Percentiles rank a stretch among this genome's conserved stretches.
Evolutionary conservation across 2,888 invertebrate species (phyloP).

Genomic region (Apoda limacodes): DNA sequence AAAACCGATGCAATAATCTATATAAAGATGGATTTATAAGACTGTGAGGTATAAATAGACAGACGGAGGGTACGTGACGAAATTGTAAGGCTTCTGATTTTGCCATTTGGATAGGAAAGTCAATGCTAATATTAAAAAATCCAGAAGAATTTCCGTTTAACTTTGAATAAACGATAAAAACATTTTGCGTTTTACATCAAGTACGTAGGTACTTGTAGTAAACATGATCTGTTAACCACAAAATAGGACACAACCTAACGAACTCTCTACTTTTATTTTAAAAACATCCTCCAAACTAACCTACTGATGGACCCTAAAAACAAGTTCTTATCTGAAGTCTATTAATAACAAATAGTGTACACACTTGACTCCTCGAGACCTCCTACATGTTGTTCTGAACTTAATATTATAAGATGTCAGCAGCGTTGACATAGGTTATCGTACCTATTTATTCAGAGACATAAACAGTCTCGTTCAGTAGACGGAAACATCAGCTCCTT

Average conservation of each 20-base stretch:
- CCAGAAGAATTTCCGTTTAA: too few species aligned
- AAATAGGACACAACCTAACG: not conserved
- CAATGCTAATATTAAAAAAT: too few species aligned
- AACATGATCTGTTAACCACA: not conserved
- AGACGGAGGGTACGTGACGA: too few species aligned
- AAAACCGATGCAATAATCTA: too few species aligned
- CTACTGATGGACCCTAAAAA: constrained; percentile 35
- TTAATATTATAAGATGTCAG: constrained; percentile 47
- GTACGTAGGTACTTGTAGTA: too few species aligned
- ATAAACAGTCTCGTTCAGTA: constrained; percentile 33
- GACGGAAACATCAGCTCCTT: constrained; percentile 55
- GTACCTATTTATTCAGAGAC: constrained; percentile 50
- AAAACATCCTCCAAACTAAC: constrained; percentile 22
- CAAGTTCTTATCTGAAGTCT: constrained; percentile 46
- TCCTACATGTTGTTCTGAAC: constrained; percentile 61
- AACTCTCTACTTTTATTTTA: not conserved
- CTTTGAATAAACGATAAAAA: too few species aligned
- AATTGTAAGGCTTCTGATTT: too few species aligned
- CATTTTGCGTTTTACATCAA: too few species aligned
- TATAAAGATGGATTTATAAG: too few species aligned
- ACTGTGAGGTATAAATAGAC: too few species aligned
- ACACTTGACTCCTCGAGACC: constrained; percentile 19
- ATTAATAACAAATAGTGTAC: constrained; percentile 37
- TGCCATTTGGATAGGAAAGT: too few species aligned
- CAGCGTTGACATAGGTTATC: constrained; percentile 61